Evolutionary conservation across 2,113 vertebrate genomes (phyloP).

Genomic region (Prunella fulvescens): DNA sequence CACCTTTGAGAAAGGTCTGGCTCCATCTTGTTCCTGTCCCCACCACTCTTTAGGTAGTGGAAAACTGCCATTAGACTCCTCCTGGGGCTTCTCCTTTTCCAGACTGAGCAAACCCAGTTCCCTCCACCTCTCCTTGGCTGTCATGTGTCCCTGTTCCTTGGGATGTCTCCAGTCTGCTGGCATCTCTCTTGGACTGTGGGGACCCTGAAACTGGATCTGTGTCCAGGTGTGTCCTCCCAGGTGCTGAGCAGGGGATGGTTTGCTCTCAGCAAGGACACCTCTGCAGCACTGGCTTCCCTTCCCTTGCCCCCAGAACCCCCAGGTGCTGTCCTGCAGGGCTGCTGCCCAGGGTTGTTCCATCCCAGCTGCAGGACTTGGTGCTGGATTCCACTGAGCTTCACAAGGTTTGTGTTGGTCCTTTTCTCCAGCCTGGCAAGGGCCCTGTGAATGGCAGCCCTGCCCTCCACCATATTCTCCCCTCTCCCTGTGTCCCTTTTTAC

Average conservation of each 20-base stretch:
- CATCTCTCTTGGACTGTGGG: not conserved
- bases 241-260: not conserved
- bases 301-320: not conserved
- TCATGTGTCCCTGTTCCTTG: not conserved
- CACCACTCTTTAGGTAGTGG: not conserved
- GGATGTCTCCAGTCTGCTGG: not conserved
- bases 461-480: not conserved
- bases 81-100: not conserved
- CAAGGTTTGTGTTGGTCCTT: not conserved
- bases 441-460: not conserved
- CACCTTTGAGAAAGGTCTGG: not conserved
- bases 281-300: not conserved
- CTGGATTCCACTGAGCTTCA: not conserved
- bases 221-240: not conserved
- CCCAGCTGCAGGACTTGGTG: not conserved
- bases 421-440: not conserved
- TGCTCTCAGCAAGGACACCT: not conserved
- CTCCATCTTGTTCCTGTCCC: not conserved
- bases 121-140: not conserved
- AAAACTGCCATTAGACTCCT: not conserved
- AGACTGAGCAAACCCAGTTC: not conserved
- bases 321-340: not conserved
- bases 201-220: not conserved
- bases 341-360: not conserved
- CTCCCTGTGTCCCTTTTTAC: not conserved